Evolutionary conservation across 2,797 vertebrate genomes (phyloP).

Genomic region (Chiropotes sagulatus): DNA sequence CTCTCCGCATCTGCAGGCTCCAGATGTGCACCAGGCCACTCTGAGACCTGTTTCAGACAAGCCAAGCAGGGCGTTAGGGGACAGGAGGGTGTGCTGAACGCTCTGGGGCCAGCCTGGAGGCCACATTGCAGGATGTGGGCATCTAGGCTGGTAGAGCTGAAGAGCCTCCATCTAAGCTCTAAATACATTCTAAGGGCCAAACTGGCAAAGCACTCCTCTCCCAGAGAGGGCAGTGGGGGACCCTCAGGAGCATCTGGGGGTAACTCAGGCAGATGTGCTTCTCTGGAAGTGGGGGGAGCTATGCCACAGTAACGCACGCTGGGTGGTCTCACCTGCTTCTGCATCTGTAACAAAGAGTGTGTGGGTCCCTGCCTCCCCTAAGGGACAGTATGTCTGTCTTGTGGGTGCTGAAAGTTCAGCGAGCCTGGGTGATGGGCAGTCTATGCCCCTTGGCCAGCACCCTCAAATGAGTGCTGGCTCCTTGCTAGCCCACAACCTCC

Average conservation of each 20-base stretch:
- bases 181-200: neutral
- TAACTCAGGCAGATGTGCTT: neutral
- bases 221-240: neutral
- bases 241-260: neutral
- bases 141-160: neutral
- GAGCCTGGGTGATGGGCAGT: accelerated
- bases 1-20: constrained; percentile 91
- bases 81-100: neutral
- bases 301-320: neutral
- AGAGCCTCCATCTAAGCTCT: neutral
- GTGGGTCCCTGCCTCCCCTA: neutral
- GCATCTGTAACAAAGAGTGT: neutral
- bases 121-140: accelerated
- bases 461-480: neutral
- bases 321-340: neutral
- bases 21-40: constrained; percentile 92
- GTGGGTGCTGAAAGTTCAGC: neutral
- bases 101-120: neutral
- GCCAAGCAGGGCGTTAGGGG: neutral
- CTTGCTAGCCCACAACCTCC: neutral
- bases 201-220: neutral
- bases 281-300: neutral
- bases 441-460: neutral
- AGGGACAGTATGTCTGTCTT: accelerated
- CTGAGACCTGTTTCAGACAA: constrained; percentile 86